Conservation (phyloP, 2,797 vertebrate genomes). For the Cheirogaleus major region DNA sequence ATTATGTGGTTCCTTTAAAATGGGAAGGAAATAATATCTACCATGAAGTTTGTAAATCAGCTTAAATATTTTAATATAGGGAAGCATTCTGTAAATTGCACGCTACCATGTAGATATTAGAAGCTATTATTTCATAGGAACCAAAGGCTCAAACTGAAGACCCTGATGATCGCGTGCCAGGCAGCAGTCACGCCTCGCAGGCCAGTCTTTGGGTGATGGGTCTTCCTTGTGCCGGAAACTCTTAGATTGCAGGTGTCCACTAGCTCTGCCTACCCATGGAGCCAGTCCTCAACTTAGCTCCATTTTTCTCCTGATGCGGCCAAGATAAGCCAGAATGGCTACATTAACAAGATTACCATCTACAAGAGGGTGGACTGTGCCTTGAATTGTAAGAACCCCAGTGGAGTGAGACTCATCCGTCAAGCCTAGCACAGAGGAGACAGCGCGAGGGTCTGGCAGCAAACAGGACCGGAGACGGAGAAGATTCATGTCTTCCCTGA, state of each 20-base stretch:
- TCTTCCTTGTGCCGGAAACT: background rate
- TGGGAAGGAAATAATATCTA: background rate
- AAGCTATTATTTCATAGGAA: background rate
- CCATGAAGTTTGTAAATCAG: background rate
- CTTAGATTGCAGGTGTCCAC: background rate
- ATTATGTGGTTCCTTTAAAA: background rate
- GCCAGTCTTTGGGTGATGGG: background rate
- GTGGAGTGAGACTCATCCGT: background rate
- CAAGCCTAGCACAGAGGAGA: background rate
- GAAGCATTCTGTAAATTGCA: background rate
- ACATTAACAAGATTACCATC: conserved; percentile 47
- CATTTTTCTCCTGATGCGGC: background rate
- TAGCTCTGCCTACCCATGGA: background rate
- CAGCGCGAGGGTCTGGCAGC: background rate
- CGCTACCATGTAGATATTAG: background rate
- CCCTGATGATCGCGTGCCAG: background rate
- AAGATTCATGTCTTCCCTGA: background rate
- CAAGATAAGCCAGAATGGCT: background rate
- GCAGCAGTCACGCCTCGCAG: background rate
- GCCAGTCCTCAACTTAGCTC: background rate
- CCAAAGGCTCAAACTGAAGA: background rate
- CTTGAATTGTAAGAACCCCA: background rate
- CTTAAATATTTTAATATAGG: background rate
- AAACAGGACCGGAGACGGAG: background rate
- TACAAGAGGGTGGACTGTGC: background rate